These are phyloP conservation scores for Listronotus oregonensis DNA, from an alignment of 1,140 invertebrate genomes.

Conservation along the genomic window DNA sequence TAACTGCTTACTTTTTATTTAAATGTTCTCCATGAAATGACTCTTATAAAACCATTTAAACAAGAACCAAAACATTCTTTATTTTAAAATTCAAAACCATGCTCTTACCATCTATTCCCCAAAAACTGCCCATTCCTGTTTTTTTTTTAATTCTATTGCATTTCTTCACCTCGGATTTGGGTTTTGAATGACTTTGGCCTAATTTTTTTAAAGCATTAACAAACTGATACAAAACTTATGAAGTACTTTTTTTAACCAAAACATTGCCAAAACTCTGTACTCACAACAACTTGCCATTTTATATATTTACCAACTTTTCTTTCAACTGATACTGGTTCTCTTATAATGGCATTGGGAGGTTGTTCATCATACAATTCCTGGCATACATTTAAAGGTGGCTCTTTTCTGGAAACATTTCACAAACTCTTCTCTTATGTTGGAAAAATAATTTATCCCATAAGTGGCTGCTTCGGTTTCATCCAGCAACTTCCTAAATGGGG, in stretches of 20 bases:
- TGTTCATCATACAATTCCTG: background rate
- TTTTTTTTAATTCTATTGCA: background rate
- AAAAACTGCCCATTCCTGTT: background rate
- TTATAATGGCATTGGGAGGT: background rate
- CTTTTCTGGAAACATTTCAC: slow-evolving; percentile 1
- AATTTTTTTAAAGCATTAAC: slow-evolving; percentile 2
- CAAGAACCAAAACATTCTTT: no score
- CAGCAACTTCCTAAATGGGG: no score
- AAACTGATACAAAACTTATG: slow-evolving; percentile 27
- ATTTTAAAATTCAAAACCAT: no score
- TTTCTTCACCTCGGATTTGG: no score
- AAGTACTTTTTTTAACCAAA: slow-evolving; percentile 36
- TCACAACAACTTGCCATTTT: slow-evolving; percentile 39
- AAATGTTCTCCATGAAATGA: background rate
- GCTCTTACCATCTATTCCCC: no score
- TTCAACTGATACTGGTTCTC: background rate
- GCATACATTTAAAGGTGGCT: slow-evolving; percentile 11
- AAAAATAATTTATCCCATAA: slow-evolving; percentile 8
- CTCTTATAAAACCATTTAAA: background rate
- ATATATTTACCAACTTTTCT: slow-evolving; percentile 38
- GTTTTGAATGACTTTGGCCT: background rate
- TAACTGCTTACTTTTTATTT: no score
- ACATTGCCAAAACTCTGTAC: slow-evolving; percentile 38
- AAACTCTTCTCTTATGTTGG: background rate
- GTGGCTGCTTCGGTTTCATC: no score